Percentiles rank a stretch among this genome's conserved stretches.
Conservation (phyloP, 2,797 vertebrate genomes). For the Platalea minor region DNA sequence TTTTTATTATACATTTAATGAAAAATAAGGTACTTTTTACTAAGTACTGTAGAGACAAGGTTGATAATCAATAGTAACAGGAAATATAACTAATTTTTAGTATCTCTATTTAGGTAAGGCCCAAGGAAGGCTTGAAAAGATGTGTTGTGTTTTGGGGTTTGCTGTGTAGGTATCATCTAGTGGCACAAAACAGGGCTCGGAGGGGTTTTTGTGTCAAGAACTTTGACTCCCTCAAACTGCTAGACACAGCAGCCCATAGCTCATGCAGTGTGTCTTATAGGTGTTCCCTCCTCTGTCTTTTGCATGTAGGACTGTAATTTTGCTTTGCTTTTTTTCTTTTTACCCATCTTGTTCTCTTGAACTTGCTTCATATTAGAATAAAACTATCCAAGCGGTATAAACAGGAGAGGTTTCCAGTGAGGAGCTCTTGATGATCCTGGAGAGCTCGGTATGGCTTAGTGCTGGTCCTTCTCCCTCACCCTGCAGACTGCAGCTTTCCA, state of each 20-base stretch:
- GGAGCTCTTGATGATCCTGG: neutral
- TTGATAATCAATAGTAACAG: neutral
- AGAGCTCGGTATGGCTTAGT: neutral
- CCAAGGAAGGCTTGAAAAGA: neutral
- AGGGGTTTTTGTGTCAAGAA: neutral
- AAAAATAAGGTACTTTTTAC: neutral
- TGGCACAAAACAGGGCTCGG: neutral
- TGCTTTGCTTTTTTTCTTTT: neutral
- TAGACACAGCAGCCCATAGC: neutral
- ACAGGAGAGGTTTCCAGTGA: neutral
- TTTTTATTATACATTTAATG: neutral
- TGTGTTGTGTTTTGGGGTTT: neutral
- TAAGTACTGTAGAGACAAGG: neutral
- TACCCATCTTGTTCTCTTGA: neutral
- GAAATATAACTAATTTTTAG: neutral
- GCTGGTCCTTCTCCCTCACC: neutral
- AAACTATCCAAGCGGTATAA: neutral
- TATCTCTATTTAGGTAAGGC: neutral
- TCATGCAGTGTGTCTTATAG: fast-evolving
- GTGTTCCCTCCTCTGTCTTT: neutral
- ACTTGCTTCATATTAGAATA: neutral
- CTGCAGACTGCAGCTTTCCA: neutral
- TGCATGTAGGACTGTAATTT: neutral
- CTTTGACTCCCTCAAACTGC: neutral
- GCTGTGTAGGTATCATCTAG: neutral